Evolutionary conservation across 1,140 invertebrate genomes (phyloP).

Genomic region (Drosophila jambulina): DNA sequence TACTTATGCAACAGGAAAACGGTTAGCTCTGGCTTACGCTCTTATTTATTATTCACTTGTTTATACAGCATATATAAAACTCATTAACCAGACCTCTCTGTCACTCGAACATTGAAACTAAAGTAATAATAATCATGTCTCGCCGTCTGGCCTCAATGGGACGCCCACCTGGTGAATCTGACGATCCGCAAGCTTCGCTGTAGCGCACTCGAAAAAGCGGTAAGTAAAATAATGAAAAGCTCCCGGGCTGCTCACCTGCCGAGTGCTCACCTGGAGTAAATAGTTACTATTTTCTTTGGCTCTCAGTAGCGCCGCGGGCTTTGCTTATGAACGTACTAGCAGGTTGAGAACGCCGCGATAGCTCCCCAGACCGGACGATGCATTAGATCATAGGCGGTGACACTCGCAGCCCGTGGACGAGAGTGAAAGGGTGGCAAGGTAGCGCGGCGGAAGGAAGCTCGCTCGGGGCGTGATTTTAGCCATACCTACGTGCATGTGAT

Average conservation of each 20-base stretch:
- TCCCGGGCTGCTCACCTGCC: conserved; percentile 12
- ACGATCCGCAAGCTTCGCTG: conserved; percentile 49
- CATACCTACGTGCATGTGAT: conserved; percentile 22
- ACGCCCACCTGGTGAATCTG: conserved; percentile 58
- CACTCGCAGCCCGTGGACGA: conserved; percentile 9
- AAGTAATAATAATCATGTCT: conserved; percentile 43
- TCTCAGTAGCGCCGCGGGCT: conserved; percentile 64
- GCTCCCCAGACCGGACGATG: conserved; percentile 25
- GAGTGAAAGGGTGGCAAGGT: conserved; percentile 23
- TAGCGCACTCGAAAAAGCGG: conserved; percentile 60
- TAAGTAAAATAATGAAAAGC: conserved; percentile 58
- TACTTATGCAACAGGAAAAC: background rate
- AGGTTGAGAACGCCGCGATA: conserved; percentile 49
- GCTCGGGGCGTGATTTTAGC: conserved; percentile 18
- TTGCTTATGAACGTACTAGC: conserved; percentile 71
- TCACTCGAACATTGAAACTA: conserved; percentile 48
- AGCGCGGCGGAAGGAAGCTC: conserved; percentile 10
- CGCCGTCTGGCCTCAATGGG: conserved; percentile 50
- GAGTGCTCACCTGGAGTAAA: conserved; percentile 29
- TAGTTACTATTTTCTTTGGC: conserved; percentile 68
- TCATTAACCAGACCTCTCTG: conserved; percentile 30
- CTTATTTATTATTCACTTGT: background rate
- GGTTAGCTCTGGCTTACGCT: background rate
- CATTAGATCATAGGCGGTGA: conserved; percentile 73
- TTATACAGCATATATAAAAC: conserved; percentile 7